phyloP scores from a whole-genome alignment of 2,888 invertebrate species.

The Melanostoma mellinum region DNA sequence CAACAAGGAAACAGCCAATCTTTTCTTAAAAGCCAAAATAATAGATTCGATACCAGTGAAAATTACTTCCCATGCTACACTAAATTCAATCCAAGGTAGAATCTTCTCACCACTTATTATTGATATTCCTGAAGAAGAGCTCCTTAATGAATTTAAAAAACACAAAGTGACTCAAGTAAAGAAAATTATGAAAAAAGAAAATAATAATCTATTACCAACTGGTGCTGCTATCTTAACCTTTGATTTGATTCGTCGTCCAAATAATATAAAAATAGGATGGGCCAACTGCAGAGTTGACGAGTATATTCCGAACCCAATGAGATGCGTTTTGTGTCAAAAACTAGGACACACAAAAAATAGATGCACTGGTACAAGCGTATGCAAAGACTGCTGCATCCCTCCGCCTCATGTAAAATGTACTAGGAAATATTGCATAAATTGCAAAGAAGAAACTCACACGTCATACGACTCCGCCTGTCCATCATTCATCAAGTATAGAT shows the following conservation, averaged over 20 bases:
- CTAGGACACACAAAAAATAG: neutral
- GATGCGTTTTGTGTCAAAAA: slow-evolving; percentile 2
- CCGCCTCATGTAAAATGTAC: slow-evolving; percentile 7
- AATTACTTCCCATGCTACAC: slow-evolving; percentile 7
- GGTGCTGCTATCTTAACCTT: slow-evolving; percentile 10
- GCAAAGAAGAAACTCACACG: neutral
- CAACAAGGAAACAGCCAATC: neutral
- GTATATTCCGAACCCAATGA: slow-evolving; percentile 2
- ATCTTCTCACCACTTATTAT: slow-evolving; percentile 6
- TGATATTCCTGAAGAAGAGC: neutral
- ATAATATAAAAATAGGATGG: slow-evolving; percentile 1
- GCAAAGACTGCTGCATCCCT: slow-evolving; percentile 1
- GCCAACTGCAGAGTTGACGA: neutral
- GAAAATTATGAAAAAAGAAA: neutral
- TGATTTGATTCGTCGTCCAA: slow-evolving; percentile 1
- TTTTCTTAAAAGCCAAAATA: slow-evolving; percentile 15
- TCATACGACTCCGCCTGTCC: slow-evolving; percentile 11
- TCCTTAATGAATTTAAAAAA: neutral
- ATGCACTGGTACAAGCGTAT: neutral
- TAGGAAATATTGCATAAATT: slow-evolving; percentile 9
- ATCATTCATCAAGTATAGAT: neutral
- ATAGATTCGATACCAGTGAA: slow-evolving; percentile 4
- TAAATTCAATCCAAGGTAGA: neutral
- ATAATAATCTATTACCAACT: neutral
- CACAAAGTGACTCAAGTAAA: neutral